Percentiles rank a stretch among this genome's conserved stretches.
phyloP scores from a whole-genome alignment of 35 echinoderm and acorn worm genomes.

The Diadema setosum region DNA sequence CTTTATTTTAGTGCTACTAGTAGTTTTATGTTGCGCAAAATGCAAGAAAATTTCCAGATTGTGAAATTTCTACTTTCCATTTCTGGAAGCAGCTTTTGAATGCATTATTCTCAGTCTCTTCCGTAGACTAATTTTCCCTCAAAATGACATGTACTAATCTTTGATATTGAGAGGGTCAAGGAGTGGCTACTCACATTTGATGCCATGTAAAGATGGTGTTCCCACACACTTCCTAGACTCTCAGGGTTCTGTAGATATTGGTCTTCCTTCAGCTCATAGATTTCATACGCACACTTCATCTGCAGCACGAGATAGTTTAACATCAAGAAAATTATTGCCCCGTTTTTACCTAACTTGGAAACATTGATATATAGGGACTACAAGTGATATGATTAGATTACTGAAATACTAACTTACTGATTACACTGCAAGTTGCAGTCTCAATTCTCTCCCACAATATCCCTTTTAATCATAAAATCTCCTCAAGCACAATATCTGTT shows the following conservation, averaged over 20 bases:
- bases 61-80: not conserved
- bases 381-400: too few relatives aligned
- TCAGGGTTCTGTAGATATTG: conserved; percentile 85
- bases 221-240: conserved; percentile 87
- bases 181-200: conserved; percentile 59
- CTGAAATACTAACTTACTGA: too few relatives aligned
- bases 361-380: too few relatives aligned
- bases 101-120: not conserved
- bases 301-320: too few relatives aligned
- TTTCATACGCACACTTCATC: conserved; percentile 98
- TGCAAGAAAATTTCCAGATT: not conserved
- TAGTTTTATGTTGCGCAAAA: not conserved
- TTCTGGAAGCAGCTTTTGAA: not conserved
- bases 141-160: too few relatives aligned
- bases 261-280: conserved; percentile 71
- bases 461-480: too few relatives aligned
- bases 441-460: too few relatives aligned
- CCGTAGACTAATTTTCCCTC: too few relatives aligned
- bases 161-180: not conserved
- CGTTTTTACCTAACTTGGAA: too few relatives aligned
- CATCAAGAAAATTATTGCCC: too few relatives aligned
- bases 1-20: not conserved
- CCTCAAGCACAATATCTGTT: too few relatives aligned
- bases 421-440: too few relatives aligned
- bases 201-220: conserved; percentile 78